Evolutionary conservation across 1,140 invertebrate species (phyloP), one percentile per base, ranked within the genome.

Genomic region (Diabrotica undecimpunctata): DNA sequence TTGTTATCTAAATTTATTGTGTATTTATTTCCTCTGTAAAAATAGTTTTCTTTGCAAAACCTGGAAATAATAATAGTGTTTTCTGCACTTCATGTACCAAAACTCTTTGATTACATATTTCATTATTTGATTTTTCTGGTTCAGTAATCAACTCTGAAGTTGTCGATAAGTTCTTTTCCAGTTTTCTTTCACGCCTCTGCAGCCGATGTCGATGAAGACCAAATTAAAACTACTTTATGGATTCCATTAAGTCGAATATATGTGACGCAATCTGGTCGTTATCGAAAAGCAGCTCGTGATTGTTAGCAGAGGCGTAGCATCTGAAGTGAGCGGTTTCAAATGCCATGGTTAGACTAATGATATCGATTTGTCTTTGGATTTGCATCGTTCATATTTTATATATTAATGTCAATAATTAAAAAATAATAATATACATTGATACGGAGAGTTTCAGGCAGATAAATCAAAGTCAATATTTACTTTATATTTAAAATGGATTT

Each of bases 191-290:
- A 66, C 69, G 69, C 69, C 69, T 70, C 69, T 66, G 66, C 66
- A 61, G 36, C 12, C 64, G 52, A 62, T 68, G 66, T 70, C 66
- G 25, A 37, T 54, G 61, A 58, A 64, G 57, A 68, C 66, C 66
- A 68, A 70, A 70, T 70, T 68, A 70, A 70, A 67, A 66, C 66
- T 62, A 70, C 64, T 70, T 70, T 70, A 70, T 70, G 69, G 69
- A 66, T 65, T 70, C 69, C 69, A 70, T 70, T 70, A 70, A 61
- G 61, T 64, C 66, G 58, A 61, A 58, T 53, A 62, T 60, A 56
- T 54, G 66, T 65, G 62, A 70, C 63, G 67, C 67, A 65, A 68
- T 66, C 52, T 41, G 41, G 13, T 53, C 50, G 61, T 54, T 62
- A 62, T 62, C 61, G 50, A 25, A 54, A 14, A 62, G 51, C 50